Percentiles rank a stretch among this genome's conserved stretches.
phyloP scores from a whole-genome alignment of 2,888 invertebrate genomes.

The Abrostola triplasia region DNA sequence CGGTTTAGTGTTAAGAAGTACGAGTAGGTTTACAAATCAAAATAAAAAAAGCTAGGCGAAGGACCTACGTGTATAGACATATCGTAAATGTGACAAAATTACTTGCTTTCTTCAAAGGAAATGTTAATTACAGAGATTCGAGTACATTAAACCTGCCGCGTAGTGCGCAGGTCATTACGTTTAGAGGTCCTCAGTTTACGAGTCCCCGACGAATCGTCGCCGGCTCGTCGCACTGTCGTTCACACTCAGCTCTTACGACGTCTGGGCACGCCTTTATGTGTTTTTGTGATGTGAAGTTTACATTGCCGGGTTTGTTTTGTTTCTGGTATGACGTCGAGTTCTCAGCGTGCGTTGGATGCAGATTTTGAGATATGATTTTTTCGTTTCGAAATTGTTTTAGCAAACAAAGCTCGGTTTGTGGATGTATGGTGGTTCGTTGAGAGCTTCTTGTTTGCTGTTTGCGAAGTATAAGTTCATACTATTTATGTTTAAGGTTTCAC shows the following conservation, averaged over 20 bases:
- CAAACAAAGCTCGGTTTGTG: background rate
- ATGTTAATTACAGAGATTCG: conserved; percentile 39
- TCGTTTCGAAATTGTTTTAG: background rate
- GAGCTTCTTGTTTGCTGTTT: conserved; percentile 12
- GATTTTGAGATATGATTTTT: conserved; percentile 10
- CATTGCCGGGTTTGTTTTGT: conserved; percentile 19
- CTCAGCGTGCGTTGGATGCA: conserved; percentile 1
- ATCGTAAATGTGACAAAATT: too few species aligned
- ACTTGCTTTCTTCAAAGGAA: conserved; percentile 13
- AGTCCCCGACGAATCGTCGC: conserved; percentile 56
- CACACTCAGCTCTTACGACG: conserved; percentile 46
- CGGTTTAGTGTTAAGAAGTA: too few species aligned
- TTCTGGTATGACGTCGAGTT: conserved; percentile 4
- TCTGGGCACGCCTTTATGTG: conserved; percentile 24
- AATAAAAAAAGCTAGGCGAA: too few species aligned
- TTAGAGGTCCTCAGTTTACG: conserved; percentile 63
- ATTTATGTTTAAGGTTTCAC: too few species aligned
- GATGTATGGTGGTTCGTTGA: conserved; percentile 1
- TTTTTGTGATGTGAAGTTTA: conserved; percentile 26
- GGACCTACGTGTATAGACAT: too few species aligned
- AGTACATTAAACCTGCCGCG: conserved; percentile 52
- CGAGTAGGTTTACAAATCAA: too few species aligned
- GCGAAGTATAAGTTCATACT: background rate
- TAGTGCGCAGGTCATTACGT: conserved; percentile 64
- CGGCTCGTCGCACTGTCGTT: conserved; percentile 39